Evolutionary conservation across 2,797 vertebrate species (phyloP), one percentile per base, ranked within the genome.

Genomic region (Acanthurus tractus): DNA sequence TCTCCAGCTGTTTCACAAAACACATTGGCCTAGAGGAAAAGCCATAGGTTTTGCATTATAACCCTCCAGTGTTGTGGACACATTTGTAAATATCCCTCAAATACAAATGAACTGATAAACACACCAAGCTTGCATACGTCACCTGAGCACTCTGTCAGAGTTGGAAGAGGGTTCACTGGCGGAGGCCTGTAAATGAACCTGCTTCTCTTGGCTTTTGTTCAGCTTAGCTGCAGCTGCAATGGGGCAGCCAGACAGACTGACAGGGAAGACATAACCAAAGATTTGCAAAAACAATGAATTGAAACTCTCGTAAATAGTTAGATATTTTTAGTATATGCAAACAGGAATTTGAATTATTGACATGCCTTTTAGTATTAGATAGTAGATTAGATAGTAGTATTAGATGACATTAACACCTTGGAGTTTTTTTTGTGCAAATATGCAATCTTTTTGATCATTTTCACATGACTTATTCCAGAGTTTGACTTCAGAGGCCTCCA

Each of bases 1-100:
- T 98, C 94, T 99, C 98, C 82, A 99, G 95, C 93, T 99, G 98
- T 90, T 99, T 99, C 84, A 99, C 98, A 68, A 99, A 99, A 92
- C 98, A 99, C 98, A 99, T 99, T 71, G 98, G 98, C 96, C 98
- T 99, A 88, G 46, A 50, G 61, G 38, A 62, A 44, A 59, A 55
- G 56, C 2, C 23, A 14, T 6, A 25, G 17, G 44, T 69, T 50
- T 56, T 0, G 12, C 34, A 45, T 64, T 22, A 48, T 10, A 34
- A 34, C 29, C 1, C 2, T 7, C 1, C 15, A 22, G 8, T 38
- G 9, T 23, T 17, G 3, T 3, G 1, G 38, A 17, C 12, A 58
- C 5, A 15, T 7, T 4, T 44, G 20, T 40, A 3, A 42, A 2
- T n/a, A 36, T 45, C 5, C 12, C 5, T 53, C 5, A 50, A 34